These are phyloP conservation scores for Patagioenas fasciata DNA, from an alignment of 2,113 vertebrate species.

Conservation along the genomic window DNA sequence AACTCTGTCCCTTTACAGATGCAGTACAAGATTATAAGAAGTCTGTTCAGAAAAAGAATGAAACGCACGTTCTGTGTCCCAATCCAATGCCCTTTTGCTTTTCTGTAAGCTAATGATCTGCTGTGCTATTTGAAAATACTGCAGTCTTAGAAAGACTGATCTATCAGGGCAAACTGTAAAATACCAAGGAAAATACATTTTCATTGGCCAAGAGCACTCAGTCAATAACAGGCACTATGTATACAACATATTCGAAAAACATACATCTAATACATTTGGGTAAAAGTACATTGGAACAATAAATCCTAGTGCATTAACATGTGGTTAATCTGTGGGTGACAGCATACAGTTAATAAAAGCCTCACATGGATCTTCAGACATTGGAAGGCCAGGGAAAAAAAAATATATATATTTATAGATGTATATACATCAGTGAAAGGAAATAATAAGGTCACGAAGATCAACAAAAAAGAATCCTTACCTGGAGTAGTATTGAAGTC, in stretches of 20 bases:
- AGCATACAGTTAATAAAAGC: not conserved
- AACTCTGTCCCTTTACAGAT: not conserved
- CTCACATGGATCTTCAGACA: not conserved
- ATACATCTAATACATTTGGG: not conserved
- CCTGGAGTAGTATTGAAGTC: slow-evolving; percentile 96
- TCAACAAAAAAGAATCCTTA: slow-evolving; percentile 42
- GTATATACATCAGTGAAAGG: not conserved
- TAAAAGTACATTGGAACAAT: not conserved
- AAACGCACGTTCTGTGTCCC: not conserved
- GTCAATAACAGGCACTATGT: not conserved
- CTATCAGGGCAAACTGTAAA: not conserved
- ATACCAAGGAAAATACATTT: not conserved
- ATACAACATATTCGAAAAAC: not conserved
- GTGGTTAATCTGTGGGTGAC: not conserved
- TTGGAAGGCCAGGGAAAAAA: not conserved
- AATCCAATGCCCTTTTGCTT: not conserved
- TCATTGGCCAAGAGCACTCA: not conserved
- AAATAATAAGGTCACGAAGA: not conserved
- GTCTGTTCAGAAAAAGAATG: not conserved
- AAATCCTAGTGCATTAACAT: not conserved
- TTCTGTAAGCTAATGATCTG: not conserved
- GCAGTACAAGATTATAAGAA: not conserved
- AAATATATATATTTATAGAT: no score
- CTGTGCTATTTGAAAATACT: not conserved
- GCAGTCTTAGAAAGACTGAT: not conserved